Percentiles rank a stretch among this genome's conserved stretches.
Evolutionary conservation across 2,113 vertebrate species (phyloP).

Genomic region (Archocentrus centrarchus): DNA sequence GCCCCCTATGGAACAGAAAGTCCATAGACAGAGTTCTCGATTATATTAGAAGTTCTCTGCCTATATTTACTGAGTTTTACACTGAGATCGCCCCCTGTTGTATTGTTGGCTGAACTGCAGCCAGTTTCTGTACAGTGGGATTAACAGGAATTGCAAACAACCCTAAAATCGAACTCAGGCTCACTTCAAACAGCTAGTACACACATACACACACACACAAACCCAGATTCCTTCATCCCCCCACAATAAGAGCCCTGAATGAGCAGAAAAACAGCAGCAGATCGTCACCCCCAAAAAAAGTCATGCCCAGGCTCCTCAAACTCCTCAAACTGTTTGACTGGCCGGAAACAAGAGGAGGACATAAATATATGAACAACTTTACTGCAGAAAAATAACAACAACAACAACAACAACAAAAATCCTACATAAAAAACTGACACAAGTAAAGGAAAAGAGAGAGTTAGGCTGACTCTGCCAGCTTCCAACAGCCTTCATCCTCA

Average conservation of each 20-base stretch:
- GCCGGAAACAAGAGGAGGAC: background rate
- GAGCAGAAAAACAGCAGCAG: conserved; percentile 3
- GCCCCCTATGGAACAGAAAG: fast-evolving
- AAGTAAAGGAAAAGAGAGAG: background rate
- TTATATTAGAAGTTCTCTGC: background rate
- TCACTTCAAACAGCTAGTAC: background rate
- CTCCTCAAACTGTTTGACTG: background rate
- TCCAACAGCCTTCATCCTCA: background rate
- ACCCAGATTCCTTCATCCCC: conserved; percentile 44
- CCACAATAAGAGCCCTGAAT: background rate
- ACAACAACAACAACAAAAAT: background rate
- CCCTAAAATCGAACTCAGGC: background rate
- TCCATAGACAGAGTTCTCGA: too few relatives aligned
- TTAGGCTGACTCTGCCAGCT: background rate
- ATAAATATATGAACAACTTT: background rate
- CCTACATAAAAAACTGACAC: background rate
- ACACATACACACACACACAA: background rate
- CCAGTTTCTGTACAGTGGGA: background rate
- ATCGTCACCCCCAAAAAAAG: background rate
- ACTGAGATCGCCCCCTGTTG: fast-evolving
- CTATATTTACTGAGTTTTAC: background rate
- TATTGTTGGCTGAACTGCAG: background rate
- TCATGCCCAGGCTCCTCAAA: background rate
- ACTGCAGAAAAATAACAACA: background rate
- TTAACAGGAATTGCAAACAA: background rate